Evolutionary conservation across 1,140 invertebrate species (phyloP), one percentile per base, ranked within the genome.

Genomic region (Drosophila grimshawi): DNA sequence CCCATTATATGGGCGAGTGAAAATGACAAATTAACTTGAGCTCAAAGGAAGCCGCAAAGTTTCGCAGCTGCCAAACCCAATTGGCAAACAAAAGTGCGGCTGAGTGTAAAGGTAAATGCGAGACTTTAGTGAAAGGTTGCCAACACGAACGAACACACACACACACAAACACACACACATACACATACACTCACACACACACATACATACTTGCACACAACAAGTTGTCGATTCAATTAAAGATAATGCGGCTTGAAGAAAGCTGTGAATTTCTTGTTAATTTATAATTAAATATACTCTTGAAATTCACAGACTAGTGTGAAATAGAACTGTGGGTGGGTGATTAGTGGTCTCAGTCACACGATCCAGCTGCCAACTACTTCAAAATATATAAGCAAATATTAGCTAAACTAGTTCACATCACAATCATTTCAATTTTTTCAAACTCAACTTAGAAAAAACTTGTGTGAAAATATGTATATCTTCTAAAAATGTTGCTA

Each of bases 11-110:
- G 82, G 82, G 57, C 83, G 71, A 79, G 76, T 82, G 82, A 86
- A 86, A 86, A 86, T 86, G 82, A 86, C 82, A 86, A 86, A 86
- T 86, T 86, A 86, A 86, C 82, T 88, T 77, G 83, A 81, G 57
- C 62, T 66, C 53, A 64, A 76, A 74, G 71, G 65, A 62, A 69
- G 65, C 57, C 70, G 70, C 70, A 73, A 73, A 73, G 64, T 73
- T 73, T 73, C 64, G 65, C 71, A 74, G 71, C 65, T 74, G 71
- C 71, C 71, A 74, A 74, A 69, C 65, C 65, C 71, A 74, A 74
- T 74, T 74, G 71, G 66, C 71, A 74, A 74, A 74, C 71, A 74
- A 74, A 74, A 69, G 51, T 69, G 71, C 66, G 71, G 64, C 64
- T 73, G 70, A 68, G 64, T 74, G 71, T 68, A 74, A 74, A 74